Percentiles rank a stretch among this genome's conserved stretches.
Evolutionary conservation across 1,140 invertebrate species (phyloP).

Genomic region (Portunus trituberculatus): DNA sequence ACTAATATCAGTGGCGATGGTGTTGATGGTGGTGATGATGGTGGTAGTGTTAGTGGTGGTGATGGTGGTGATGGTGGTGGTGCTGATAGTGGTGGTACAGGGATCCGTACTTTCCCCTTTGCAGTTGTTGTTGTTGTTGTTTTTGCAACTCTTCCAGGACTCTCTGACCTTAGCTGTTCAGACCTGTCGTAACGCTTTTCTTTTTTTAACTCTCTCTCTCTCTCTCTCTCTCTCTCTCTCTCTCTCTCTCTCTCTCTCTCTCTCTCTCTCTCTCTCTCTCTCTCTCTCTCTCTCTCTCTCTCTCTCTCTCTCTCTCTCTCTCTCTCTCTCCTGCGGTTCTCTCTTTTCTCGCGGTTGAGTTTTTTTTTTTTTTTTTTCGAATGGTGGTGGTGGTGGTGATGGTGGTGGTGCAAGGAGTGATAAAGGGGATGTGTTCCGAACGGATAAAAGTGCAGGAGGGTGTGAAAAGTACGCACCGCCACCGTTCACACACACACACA

Average conservation of each 20-base stretch:
- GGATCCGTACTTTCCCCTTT: background rate
- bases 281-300: background rate
- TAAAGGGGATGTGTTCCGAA: background rate
- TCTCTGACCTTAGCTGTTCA: background rate
- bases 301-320: constrained; percentile 24
- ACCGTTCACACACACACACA: constrained; percentile 13
- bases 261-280: constrained; percentile 26
- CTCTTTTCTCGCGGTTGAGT: too few relatives aligned
- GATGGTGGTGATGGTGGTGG: too few relatives aligned
- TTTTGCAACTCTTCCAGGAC: background rate
- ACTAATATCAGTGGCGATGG: too few relatives aligned
- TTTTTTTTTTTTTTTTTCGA: background rate
- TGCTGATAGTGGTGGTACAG: too few relatives aligned
- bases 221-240: constrained; percentile 56
- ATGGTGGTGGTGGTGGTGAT: background rate
- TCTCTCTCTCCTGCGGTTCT: background rate
- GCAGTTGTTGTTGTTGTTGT: background rate
- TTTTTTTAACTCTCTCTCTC: constrained; percentile 37
- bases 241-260: constrained; percentile 56
- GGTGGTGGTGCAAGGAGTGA: background rate
- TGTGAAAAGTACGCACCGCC: background rate
- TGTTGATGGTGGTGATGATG: too few relatives aligned
- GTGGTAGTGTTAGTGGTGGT: too few relatives aligned
- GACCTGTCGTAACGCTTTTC: background rate
- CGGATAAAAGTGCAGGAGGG: too few relatives aligned